phyloP scores from a whole-genome alignment of 2,797 vertebrate species.

The Monodelphis domestica region DNA sequence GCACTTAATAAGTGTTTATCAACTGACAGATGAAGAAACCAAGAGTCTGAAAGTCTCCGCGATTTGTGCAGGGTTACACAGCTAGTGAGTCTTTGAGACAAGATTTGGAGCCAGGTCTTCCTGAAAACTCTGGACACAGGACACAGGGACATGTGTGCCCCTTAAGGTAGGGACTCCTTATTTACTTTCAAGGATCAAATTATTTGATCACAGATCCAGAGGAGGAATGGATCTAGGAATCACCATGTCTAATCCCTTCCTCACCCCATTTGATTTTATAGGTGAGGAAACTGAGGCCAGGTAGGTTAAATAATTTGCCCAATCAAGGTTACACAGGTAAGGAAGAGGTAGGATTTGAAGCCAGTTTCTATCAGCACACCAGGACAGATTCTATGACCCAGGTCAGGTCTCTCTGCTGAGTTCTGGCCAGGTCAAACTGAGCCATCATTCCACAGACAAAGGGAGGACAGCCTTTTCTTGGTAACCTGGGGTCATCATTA shows the following conservation, averaged over 20 bases:
- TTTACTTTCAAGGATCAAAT: neutral
- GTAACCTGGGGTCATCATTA: neutral
- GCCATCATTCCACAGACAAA: neutral
- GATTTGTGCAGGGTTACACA: no score
- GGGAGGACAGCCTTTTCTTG: neutral
- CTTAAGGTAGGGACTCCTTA: neutral
- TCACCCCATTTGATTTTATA: neutral
- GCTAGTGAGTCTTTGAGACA: no score
- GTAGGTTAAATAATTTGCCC: neutral
- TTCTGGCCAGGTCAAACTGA: neutral
- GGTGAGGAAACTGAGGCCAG: neutral
- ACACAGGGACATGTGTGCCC: neutral
- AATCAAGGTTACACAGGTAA: neutral
- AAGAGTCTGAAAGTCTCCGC: no score
- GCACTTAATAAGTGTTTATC: no score
- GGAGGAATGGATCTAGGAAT: neutral
- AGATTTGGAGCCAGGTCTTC: no score
- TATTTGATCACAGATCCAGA: neutral
- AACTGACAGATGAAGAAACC: no score
- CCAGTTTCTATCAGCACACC: neutral
- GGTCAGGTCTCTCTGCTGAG: constrained; percentile 5
- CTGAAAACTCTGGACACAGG: neutral
- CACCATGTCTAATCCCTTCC: neutral
- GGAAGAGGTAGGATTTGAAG: neutral
- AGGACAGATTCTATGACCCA: constrained; percentile 1